phyloP scores from a whole-genome alignment of 1,140 invertebrate species.

The Drosophila carrolli region DNA sequence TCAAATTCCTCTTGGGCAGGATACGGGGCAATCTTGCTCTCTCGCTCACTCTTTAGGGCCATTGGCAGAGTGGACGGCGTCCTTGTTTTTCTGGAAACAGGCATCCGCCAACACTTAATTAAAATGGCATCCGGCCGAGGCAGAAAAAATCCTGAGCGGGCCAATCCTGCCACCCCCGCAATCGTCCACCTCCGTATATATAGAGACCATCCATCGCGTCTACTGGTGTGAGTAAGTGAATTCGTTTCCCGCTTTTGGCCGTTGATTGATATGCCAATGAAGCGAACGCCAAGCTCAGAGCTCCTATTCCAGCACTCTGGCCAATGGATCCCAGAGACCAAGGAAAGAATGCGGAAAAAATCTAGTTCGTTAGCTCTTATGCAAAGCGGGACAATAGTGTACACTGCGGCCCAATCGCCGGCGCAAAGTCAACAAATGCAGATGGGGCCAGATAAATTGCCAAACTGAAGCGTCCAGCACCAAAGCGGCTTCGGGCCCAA shows the following conservation, averaged over 20 bases:
- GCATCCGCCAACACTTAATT: slow-evolving; percentile 73
- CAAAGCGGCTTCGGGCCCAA: slow-evolving; percentile 30
- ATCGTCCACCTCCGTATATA: slow-evolving; percentile 4
- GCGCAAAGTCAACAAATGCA: slow-evolving; percentile 79
- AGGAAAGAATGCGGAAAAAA: slow-evolving; percentile 63
- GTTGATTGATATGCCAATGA: slow-evolving; percentile 81
- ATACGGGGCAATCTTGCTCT: slow-evolving; percentile 35
- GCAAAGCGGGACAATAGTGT: slow-evolving; percentile 75
- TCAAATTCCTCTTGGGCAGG: slow-evolving; percentile 62
- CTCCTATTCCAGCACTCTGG: slow-evolving; percentile 15
- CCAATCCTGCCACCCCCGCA: slow-evolving; percentile 24
- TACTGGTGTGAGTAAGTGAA: slow-evolving; percentile 73
- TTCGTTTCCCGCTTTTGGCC: slow-evolving; percentile 76
- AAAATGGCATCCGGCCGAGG: slow-evolving; percentile 74
- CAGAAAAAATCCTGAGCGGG: slow-evolving; percentile 47
- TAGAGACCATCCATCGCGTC: slow-evolving; percentile 32
- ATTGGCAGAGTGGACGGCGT: slow-evolving; percentile 53
- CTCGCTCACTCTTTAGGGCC: slow-evolving; percentile 26
- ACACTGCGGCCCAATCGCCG: slow-evolving; percentile 59
- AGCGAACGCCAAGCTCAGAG: slow-evolving; percentile 57
- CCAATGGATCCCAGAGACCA: slow-evolving; percentile 20
- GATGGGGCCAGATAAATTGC: slow-evolving; percentile 75
- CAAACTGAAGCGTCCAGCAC: slow-evolving; percentile 58
- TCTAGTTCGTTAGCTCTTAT: slow-evolving; percentile 79
- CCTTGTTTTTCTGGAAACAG: slow-evolving; percentile 42